Conservation (phyloP, 2,888 invertebrate genomes). For the Ischnus inquisitorius region DNA sequence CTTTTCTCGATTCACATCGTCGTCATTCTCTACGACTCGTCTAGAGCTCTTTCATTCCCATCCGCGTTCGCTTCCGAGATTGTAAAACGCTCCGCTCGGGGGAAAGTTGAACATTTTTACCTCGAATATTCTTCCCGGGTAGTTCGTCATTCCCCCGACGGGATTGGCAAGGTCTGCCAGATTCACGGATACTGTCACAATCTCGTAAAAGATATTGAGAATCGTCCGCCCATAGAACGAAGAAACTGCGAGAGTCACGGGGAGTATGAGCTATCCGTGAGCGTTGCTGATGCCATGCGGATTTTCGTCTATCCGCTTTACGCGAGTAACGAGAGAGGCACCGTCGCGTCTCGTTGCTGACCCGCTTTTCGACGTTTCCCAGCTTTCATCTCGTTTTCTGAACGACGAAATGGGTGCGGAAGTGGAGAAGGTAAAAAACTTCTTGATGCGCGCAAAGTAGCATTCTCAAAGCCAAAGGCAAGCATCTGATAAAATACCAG, state of each 20-base stretch:
- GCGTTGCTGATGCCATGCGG: background rate
- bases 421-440: slow-evolving; percentile 26
- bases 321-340: slow-evolving; percentile 18
- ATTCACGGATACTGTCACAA: background rate
- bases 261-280: too few relatives aligned
- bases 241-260: background rate
- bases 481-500: slow-evolving; percentile 37
- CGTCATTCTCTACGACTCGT: background rate
- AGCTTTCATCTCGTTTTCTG: slow-evolving; percentile 55
- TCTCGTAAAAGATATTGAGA: slow-evolving; percentile 37
- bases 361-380: slow-evolving; percentile 38
- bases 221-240: background rate
- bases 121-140: slow-evolving; percentile 26
- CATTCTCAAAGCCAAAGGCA: slow-evolving; percentile 51
- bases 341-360: slow-evolving; percentile 43
- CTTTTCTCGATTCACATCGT: slow-evolving; percentile 13
- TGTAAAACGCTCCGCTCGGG: background rate
- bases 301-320: slow-evolving; percentile 46
- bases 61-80: background rate
- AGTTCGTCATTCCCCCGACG: slow-evolving; percentile 34
- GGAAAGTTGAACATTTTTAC: slow-evolving; percentile 11
- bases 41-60: slow-evolving; percentile 9
- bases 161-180: background rate
- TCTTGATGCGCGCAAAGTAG: slow-evolving; percentile 24
- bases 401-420: slow-evolving; percentile 45